Conservation (phyloP, 2,113 vertebrate genomes). For the Melanocharis versteri region DNA sequence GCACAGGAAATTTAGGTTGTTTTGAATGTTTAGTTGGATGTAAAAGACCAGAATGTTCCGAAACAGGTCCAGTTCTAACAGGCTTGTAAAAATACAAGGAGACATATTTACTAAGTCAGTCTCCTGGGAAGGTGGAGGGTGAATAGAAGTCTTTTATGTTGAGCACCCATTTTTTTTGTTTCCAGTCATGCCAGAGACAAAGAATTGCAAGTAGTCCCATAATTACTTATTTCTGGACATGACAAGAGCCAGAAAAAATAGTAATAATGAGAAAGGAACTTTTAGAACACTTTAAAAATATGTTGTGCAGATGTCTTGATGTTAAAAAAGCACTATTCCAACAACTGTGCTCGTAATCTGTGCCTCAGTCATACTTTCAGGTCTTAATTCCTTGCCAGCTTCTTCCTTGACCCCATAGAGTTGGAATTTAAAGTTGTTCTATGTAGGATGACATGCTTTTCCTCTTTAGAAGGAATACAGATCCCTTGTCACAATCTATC, state of each 20-base stretch:
- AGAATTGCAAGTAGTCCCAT: not conserved
- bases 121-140: not conserved
- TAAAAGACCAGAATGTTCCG: not conserved
- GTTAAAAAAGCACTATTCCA: not conserved
- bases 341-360: not conserved
- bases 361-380: not conserved
- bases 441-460: not conserved
- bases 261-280: not conserved
- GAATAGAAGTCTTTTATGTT: not conserved
- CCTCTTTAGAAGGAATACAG: not conserved
- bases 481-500: not conserved
- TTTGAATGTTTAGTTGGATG: not conserved
- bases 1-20: not conserved
- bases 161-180: not conserved
- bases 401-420: not conserved
- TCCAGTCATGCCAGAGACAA: not conserved
- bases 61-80: not conserved
- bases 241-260: not conserved
- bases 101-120: not conserved
- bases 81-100: not conserved
- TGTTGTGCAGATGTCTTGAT: not conserved
- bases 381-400: not conserved
- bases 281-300: not conserved
- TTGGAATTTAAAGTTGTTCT: not conserved
- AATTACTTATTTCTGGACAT: not conserved